These are phyloP conservation scores for Portunus trituberculatus DNA, from an alignment of 1,140 invertebrate species.

Conservation along the genomic window DNA sequence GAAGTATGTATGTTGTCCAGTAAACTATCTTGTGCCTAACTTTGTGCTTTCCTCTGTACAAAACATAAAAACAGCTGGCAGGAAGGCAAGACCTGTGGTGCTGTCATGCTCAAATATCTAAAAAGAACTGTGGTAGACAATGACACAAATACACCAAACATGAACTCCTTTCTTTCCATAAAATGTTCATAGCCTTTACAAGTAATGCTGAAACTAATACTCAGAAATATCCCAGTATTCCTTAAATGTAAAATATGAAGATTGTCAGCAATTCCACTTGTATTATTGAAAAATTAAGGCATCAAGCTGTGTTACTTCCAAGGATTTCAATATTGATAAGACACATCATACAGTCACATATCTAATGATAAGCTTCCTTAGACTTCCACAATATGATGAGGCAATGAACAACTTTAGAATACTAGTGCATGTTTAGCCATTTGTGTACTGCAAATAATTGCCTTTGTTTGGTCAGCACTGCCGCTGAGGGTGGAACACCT, in stretches of 20 bases:
- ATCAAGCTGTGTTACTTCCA: not conserved
- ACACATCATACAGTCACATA: not conserved
- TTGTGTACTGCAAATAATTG: not conserved
- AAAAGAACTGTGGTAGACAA: not conserved
- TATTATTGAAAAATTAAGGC: not conserved
- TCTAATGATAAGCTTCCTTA: not conserved
- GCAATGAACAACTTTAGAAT: not conserved
- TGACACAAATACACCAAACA: not conserved
- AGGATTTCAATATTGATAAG: not conserved
- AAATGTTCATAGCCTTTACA: constrained; percentile 4
- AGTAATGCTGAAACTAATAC: not conserved
- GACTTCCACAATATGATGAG: not conserved
- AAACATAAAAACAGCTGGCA: not conserved
- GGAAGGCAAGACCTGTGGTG: not conserved
- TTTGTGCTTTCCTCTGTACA: not conserved
- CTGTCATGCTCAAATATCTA: not conserved
- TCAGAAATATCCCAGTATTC: not conserved
- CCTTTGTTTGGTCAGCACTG: not conserved
- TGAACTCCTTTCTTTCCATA: not conserved
- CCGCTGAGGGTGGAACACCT: not conserved
- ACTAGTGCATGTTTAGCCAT: not conserved
- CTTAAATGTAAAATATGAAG: not conserved
- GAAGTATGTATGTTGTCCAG: constrained; percentile 1
- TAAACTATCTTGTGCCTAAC: constrained; percentile 3
- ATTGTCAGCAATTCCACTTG: not conserved